A percentile compares a stretch with the other conserved stretches of the same genome.
Conservation (phyloP, 2,888 invertebrate species). For the Plagodis dolabraria region DNA sequence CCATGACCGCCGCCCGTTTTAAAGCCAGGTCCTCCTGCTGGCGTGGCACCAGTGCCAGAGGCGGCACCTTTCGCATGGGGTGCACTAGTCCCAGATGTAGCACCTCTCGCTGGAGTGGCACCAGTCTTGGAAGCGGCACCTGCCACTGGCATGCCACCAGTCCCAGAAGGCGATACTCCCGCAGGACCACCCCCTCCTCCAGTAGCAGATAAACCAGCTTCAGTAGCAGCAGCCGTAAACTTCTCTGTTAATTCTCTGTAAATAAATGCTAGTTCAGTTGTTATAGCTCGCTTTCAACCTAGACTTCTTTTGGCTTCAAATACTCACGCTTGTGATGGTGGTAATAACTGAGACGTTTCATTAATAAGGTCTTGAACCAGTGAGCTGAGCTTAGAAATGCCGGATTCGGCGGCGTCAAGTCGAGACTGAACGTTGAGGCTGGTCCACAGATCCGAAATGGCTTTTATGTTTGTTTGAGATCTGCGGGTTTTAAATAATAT, state of each 20-base stretch:
- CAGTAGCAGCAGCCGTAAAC: not conserved
- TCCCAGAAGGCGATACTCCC: not conserved
- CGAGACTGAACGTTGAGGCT: slow-evolving; percentile 86
- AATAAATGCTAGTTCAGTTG: no score
- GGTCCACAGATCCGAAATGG: slow-evolving; percentile 87
- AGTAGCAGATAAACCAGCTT: not conserved
- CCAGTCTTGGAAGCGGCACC: not conserved
- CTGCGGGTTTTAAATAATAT: slow-evolving; percentile 42
- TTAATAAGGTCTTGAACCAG: slow-evolving; percentile 84
- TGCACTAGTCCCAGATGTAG: not conserved
- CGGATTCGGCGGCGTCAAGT: slow-evolving; percentile 86
- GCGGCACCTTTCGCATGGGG: not conserved
- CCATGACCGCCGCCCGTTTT: no score
- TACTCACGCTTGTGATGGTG: no score
- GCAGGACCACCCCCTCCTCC: not conserved
- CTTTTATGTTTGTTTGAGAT: slow-evolving; percentile 73
- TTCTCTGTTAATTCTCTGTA: not conserved
- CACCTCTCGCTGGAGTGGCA: not conserved
- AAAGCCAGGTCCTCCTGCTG: not conserved
- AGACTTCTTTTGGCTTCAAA: no score
- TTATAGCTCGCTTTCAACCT: no score
- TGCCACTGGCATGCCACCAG: not conserved
- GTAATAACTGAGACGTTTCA: slow-evolving; percentile 38
- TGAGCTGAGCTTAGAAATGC: slow-evolving; percentile 85
- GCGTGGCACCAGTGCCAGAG: not conserved